Conservation (phyloP, 2,797 vertebrate species). For the Scolopax bukidnonensis region DNA sequence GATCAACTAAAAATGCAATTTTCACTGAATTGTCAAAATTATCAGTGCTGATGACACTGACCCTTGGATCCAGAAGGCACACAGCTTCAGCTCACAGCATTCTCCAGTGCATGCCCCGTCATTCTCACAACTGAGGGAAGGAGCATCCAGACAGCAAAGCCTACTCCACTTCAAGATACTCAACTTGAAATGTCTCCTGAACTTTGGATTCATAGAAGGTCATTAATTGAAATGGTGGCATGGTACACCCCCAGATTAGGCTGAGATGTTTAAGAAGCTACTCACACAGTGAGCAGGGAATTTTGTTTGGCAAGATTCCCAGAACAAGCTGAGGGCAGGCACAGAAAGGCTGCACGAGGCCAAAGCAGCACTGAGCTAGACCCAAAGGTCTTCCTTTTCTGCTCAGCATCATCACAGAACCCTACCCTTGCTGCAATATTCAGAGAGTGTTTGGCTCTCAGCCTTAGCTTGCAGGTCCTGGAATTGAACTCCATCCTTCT, state of each 20-base stretch:
- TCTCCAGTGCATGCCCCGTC: neutral
- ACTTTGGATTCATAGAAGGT: neutral
- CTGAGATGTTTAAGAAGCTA: neutral
- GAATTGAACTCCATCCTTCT: neutral
- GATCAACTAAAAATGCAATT: neutral
- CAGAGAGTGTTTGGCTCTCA: neutral
- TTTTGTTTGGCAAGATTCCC: conserved; percentile 40
- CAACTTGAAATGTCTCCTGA: neutral
- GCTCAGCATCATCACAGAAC: neutral
- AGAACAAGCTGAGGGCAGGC: neutral
- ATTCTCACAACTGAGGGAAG: neutral
- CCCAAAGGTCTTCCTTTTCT: neutral
- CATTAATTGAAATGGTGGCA: neutral
- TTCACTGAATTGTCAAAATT: neutral
- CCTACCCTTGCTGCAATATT: neutral
- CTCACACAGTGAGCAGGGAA: neutral
- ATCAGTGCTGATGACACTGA: neutral
- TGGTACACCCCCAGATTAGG: neutral
- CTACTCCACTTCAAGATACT: neutral
- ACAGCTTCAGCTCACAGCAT: neutral
- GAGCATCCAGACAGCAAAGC: neutral
- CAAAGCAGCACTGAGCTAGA: neutral
- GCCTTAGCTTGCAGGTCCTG: neutral
- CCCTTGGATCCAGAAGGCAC: neutral
- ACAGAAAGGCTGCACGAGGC: conserved; percentile 20